Base-by-base conservation (phyloP, 1,140 invertebrate genomes). In the Diplogasteroides magnus region DNA sequence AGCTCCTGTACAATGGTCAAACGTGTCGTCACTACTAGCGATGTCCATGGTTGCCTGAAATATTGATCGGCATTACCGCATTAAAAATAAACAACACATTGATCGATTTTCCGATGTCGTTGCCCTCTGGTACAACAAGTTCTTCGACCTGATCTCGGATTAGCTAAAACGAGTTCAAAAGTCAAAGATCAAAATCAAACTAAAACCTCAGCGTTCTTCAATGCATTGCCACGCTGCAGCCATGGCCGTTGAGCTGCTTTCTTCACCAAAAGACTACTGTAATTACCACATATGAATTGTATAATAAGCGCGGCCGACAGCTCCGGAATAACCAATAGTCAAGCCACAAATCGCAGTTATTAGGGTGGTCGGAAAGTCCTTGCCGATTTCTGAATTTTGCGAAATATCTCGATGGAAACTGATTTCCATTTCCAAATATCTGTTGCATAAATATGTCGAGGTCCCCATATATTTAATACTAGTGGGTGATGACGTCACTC, bases 81-180 rank as follows among this genome's bases (percentile, higher is more conserved):
- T 19, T 19, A 6, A 6, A n/a, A n/a, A n/a, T n/a, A 6, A 48
- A 19, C 6, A 48, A 76, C 62, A 83, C 80, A 25, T 28, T 64
- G 48, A 82, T 82, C 14, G 81, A 74, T 64, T 82, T 82, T 26
- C 80, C 80, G 65, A 80, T 83, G 56, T 80, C 77, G 1, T 74
- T 32, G 31, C 80, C 75, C 57, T 82, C 80, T 81, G 79, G 80
- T 0, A 68, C 31, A 28, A 63, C 70, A 1, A 82, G 67, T 31
- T 73, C 62, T n/a, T 77, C 69, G 37, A 76, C 76, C 61, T 80
- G 74, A 15, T 64, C 62, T 78, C 84, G 71, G 23, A 80, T 61
- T 14, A 69, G 3, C 64, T 58, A 26, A 27, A 64, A 28, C 25
- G 31, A 59, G 29, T 11, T n/a, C n/a, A 67, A 31, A 64, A 14